Evolutionary conservation across 2,797 vertebrate genomes (phyloP), one percentile per base, ranked within the genome.

Genomic region (Melanotaenia maccullochi): DNA sequence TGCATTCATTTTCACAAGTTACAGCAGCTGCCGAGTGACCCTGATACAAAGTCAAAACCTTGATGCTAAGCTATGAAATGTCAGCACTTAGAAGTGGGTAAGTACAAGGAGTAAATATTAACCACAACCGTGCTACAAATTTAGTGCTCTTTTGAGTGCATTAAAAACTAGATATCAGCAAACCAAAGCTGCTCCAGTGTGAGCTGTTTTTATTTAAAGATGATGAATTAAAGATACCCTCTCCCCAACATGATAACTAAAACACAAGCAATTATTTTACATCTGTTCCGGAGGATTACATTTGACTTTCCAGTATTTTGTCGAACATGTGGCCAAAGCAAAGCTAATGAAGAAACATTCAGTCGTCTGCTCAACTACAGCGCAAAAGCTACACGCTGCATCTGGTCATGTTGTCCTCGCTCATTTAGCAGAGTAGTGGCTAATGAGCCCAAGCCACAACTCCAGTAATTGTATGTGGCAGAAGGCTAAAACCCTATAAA

Each of bases 391-490:
- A 47, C 33, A 54, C 5, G 24, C 16, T 22, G 40, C 13, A 35
- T 78, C 59, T 67, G 83, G 75, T 81, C 75, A 63, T 42, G 58
- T 73, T 55, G 70, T 75, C 75, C 76, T 80, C 79, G 79, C 78
- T 86, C 78, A 80, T 87, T 82, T 68, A 44, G 69, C 38, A 65
- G 71, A 81, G 72, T 60, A 54, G 77, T 36, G 59, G 67, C 75
- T 84, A 87, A 89, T 76, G 73, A 85, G 76, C 33, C 44, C 66
- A 68, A 80, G 63, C 68, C 66, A 75, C 83, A 68, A 36, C n/a
- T 63, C 71, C 66, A 65, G 81, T 90, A 90, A 92, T 87, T 82
- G 73, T 44, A 82, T 65, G 71, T 88, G 86, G 82, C 89, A 90
- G 72, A 72, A 76, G 84, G 85, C 82, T 87, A 85, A 82, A 82